Evolutionary conservation across 1,140 invertebrate genomes (phyloP), one percentile per base, ranked within the genome.

Genomic region (Choristoneura fumiferana): DNA sequence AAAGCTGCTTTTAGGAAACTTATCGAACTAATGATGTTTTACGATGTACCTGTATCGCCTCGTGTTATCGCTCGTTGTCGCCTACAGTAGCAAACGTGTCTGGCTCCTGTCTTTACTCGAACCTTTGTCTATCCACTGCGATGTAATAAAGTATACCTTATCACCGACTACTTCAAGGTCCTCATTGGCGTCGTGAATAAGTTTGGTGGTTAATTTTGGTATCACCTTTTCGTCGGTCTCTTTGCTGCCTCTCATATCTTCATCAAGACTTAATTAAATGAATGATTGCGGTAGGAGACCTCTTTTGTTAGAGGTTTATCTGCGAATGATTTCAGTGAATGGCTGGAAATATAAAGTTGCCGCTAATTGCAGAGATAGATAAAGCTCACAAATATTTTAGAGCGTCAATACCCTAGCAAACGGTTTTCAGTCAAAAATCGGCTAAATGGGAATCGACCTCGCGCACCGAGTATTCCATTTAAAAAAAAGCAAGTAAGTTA

Each of bases 1-100:
- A 87, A 77, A 85, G 78, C 70, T 73, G 68, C 69, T 72, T 84
- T 77, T 67, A 76, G 69, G 67, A 65, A 69, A 68, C 67, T 72
- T 64, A 64, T 63, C 43, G 18, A 10, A 10, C 18, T 49, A 49
- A 49, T 49, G 43, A 49, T 49, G 43, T 49, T 49, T 49, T 29
- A 49, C 43, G 43, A 49, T 49, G 43, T 49, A 49, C 22, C 43
- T 49, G 9, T 45, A 29, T 29, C 22, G 2, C 22, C 22, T 15
- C 10, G 10, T 49, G 17, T 49, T 49, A 49, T 49, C 43, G 22
- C n/a, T 12, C 18, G n/a, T n/a, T 14, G 43, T 49, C 43, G 43
- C 43, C 43, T 22, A 49, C 43, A 8, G 43, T 49, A 49, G 43
- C 43, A 49, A 49, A 22, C 22, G 43, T 18, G 43, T 49, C 43